These are phyloP conservation scores for Aphaenogaster ashmeadi DNA, from an alignment of 1,140 invertebrate species.

Conservation along the genomic window DNA sequence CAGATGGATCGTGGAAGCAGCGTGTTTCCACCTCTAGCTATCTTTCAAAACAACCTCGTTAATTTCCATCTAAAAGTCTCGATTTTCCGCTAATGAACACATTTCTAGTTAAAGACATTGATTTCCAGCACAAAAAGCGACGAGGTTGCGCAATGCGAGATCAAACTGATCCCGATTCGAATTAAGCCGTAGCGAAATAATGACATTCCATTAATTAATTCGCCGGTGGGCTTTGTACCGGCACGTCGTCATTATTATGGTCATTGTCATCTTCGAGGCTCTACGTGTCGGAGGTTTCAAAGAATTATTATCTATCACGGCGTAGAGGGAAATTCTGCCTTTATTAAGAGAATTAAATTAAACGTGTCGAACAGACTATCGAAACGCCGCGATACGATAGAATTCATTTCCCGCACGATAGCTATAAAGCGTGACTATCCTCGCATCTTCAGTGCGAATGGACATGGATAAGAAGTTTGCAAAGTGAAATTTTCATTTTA, in stretches of 20 bases:
- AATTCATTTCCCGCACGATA: constrained; percentile 28
- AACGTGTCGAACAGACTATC: not conserved
- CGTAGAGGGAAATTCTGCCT: constrained; percentile 16
- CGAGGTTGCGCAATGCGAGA: not conserved
- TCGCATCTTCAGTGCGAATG: not conserved
- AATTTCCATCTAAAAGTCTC: constrained; percentile 60
- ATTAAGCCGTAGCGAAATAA: constrained; percentile 61
- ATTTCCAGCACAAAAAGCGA: not conserved
- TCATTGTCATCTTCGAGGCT: not conserved
- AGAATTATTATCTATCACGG: constrained; percentile 47
- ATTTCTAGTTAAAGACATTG: constrained; percentile 55
- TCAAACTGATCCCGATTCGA: constrained; percentile 35
- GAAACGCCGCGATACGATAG: not conserved
- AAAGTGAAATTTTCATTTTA: constrained; percentile 17
- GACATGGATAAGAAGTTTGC: not conserved
- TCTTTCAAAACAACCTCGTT: constrained; percentile 58
- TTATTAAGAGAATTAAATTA: constrained; percentile 55
- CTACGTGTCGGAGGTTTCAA: not conserved
- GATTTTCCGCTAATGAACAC: constrained; percentile 50
- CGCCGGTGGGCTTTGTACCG: not conserved
- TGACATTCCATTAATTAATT: constrained; percentile 71
- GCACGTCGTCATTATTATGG: constrained; percentile 19
- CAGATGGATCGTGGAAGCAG: constrained; percentile 45
- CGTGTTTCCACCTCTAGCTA: constrained; percentile 31
- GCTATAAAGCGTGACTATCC: not conserved